These are phyloP conservation scores for Conchocele bisecta DNA, from an alignment of 2,888 invertebrate genomes.

Conservation along the genomic window DNA sequence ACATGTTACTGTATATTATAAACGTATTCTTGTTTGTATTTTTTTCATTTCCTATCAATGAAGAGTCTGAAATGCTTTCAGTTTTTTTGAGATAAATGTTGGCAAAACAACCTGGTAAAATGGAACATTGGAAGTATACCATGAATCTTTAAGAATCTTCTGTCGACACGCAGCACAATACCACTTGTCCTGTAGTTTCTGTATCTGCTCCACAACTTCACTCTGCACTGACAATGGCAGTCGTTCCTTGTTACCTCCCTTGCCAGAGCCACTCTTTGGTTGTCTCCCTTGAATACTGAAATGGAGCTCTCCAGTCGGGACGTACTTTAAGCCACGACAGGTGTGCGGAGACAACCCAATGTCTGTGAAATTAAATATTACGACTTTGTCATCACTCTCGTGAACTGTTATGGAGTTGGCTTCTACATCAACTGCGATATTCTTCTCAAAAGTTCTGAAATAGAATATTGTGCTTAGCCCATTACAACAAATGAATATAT, in stretches of 20 bases:
- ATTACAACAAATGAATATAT: no score
- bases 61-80: no score
- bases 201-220: constrained; percentile 58
- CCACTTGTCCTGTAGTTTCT: constrained; percentile 63
- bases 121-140: no score
- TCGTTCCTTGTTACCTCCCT: neutral
- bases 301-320: constrained; percentile 50
- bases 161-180: constrained; percentile 68
- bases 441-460: no score
- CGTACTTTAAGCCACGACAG: constrained; percentile 60
- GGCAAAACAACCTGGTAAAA: no score
- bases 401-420: constrained; percentile 14
- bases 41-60: no score
- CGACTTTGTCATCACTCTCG: neutral
- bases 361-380: constrained; percentile 39
- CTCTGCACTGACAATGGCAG: constrained; percentile 38
- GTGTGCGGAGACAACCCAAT: constrained; percentile 57
- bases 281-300: constrained; percentile 45
- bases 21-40: no score
- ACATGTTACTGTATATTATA: no score
- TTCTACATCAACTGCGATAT: constrained; percentile 29
- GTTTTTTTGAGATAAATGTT: no score
- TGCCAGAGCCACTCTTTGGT: neutral
- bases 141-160: constrained; percentile 50
- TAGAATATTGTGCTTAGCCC: no score